phyloP scores from a whole-genome alignment of 2,113 vertebrate genomes.

The Pogonocichla stellata region DNA sequence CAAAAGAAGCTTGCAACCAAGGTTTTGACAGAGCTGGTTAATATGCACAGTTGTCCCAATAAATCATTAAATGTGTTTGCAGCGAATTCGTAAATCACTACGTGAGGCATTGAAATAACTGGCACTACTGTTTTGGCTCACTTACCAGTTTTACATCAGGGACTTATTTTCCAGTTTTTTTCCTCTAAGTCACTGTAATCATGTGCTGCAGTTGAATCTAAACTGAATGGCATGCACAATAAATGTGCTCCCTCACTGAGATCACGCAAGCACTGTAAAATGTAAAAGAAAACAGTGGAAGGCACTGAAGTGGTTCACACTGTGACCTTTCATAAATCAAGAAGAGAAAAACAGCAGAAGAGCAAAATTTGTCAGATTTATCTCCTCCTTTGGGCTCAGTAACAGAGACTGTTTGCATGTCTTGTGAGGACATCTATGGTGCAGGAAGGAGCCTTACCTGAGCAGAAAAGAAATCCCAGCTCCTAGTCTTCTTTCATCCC shows the following conservation, averaged over 20 bases:
- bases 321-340: conserved; percentile 56
- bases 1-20: conserved; percentile 40
- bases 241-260: conserved; percentile 60
- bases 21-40: conserved; percentile 26
- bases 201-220: conserved; percentile 69
- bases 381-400: conserved; percentile 20
- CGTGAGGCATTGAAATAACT: conserved; percentile 74
- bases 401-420: neutral
- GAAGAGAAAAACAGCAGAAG: conserved; percentile 35
- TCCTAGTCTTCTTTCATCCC: neutral
- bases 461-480: neutral
- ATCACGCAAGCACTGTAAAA: conserved; percentile 67
- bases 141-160: conserved; percentile 74
- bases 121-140: conserved; percentile 81
- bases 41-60: conserved; percentile 41
- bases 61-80: conserved; percentile 57
- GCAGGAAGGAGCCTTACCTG: conserved; percentile 28
- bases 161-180: conserved; percentile 77
- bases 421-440: neutral
- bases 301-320: conserved; percentile 67
- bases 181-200: conserved; percentile 65
- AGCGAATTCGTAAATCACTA: conserved; percentile 60
- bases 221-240: conserved; percentile 71
- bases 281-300: conserved; percentile 61
- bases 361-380: conserved; percentile 21